A percentile compares a stretch with the other conserved stretches of the same genome.
phyloP scores from a whole-genome alignment of 2,797 vertebrate species.

The Thalassophryne amazonica region DNA sequence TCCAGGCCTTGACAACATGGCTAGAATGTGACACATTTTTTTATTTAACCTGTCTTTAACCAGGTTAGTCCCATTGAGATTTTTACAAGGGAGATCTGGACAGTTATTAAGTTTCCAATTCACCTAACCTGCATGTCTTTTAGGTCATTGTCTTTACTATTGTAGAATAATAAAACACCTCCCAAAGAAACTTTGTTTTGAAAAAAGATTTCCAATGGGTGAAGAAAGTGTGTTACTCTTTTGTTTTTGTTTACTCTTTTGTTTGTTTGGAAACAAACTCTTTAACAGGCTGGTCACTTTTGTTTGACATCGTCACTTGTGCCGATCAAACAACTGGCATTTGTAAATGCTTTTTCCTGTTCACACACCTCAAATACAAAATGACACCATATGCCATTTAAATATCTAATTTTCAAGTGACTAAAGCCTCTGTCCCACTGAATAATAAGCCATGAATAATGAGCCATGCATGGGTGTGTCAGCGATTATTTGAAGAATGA shows the following conservation, averaged over 20 bases:
- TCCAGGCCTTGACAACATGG: no score
- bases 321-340: constrained; percentile 41
- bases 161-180: not conserved
- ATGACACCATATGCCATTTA: constrained; percentile 52
- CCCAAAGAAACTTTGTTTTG: not conserved
- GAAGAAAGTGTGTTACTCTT: not conserved
- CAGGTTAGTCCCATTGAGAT: no score
- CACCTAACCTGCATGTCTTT: no score
- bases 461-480: no score
- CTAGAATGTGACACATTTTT: no score
- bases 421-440: no score
- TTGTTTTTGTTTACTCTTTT: no score
- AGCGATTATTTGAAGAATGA: no score
- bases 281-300: constrained; percentile 19
- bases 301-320: constrained; percentile 34
- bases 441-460: no score
- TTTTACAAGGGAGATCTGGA: no score
- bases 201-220: not conserved
- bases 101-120: no score
- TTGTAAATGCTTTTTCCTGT: constrained; percentile 49
- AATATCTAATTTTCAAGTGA: constrained; percentile 38
- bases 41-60: no score
- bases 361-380: constrained; percentile 50
- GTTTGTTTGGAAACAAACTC: constrained; percentile 17
- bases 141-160: not conserved